Base-by-base conservation (phyloP, 2,888 invertebrate genomes). In the Trimorus sp. region DNA sequence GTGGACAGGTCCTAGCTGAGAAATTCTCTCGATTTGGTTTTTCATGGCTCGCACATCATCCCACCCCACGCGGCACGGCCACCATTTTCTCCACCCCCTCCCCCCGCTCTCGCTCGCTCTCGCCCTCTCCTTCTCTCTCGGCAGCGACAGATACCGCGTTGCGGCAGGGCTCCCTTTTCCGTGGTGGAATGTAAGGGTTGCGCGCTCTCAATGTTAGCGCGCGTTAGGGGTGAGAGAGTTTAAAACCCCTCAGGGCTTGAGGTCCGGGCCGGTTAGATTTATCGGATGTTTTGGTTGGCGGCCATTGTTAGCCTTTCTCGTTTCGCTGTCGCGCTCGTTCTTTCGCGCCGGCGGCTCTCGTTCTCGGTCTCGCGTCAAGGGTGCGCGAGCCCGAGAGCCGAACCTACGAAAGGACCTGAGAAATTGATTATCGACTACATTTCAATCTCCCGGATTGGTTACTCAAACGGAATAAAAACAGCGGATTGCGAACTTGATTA, bases 281-380 rank as follows among this genome's bases (percentile, higher is more conserved):
- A 91, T 91, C 91, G 91, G 90, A 91, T 91, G 91, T 91, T 91
- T 91, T 91, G 91, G 91, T 91, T 90, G 91, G 91, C 91, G 90
- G 91, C 91, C 91, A 91, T 91, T 91, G 91, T 91, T 90, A 90
- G 88, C 88, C 85, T 85, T 88, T 88, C 87, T 86, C 87, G 85
- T 86, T 81, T 82, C 77, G 75, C 83, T 58, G 74, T 83, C 71
- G 80, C 75, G 59, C 56, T 53, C 56, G 68, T 77, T 65, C 68
- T 74, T 75, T 77, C 62, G 37, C 51, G 15, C 74, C 58, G 78
- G 76, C 68, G 59, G 58, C 70, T 38, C 65, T 75, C 77, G 69
- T 62, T 76, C 66, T 77, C 83, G 42, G 49, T 68, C 54, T 54
- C 60, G 63, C 76, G 70, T 65, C 56, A 75, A 69, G 73, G 56